Base-by-base conservation (phyloP, 2,113 vertebrate species). In the Coregonus clupeaformis region DNA sequence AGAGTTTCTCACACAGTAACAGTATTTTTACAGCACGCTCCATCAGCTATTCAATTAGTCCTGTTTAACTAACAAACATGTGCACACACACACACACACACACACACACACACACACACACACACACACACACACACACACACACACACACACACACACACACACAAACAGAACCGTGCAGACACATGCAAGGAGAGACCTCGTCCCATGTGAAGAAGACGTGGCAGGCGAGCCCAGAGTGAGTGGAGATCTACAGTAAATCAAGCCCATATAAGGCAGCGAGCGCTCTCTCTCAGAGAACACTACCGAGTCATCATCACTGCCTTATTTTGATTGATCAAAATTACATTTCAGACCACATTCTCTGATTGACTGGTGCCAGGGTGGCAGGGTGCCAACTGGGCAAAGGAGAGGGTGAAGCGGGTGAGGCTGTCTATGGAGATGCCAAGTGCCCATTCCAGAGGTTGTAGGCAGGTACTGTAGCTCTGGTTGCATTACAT, bases 51-150 rank as follows among this genome's bases (percentile, higher is more conserved):
- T 47, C 7, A 75, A 14, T 4, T 29, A 76, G 60, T 13, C n/a
- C 2, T 18, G 59, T 22, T 60, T n/a, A 22, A 60, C 9, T 7
- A 7, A 6, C 4, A 25, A n/a, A n/a, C n/a, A n/a, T n/a, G n/a
- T n/a, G n/a, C 30, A 36, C 30, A 72, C 68, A 83, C 76, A 77
- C 45, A 70, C 63, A 24, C 72, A 65, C 68, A 73, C 63, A 69
- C 32, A 65, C 55, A 32, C 47, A 64, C 2, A 66, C 27, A n/a
- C n/a, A n/a, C n/a, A n/a, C n/a, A n/a, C n/a, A n/a, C n/a, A n/a
- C n/a, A n/a, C n/a, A n/a, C n/a, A n/a, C n/a, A n/a, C n/a, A n/a
- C 27, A 45, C 30, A 36, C 22, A 12, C 42, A 63, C 22, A 42
- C 4, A 25, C 30, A 36, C 30, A 72, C 68, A 83, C 76, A 77